phyloP scores from a whole-genome alignment of 2,797 vertebrate species.

The Enteromius thamalakanensis region DNA sequence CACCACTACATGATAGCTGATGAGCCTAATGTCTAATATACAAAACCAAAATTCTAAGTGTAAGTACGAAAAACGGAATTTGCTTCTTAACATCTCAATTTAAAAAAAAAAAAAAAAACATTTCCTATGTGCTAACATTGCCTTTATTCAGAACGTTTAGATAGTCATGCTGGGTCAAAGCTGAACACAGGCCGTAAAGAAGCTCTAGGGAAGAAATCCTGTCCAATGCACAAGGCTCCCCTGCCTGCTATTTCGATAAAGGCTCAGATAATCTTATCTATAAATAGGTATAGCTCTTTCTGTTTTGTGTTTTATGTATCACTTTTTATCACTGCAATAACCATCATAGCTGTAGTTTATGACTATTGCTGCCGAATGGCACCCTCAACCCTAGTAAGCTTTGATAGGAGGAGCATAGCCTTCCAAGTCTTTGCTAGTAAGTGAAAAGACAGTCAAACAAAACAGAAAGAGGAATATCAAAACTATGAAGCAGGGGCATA shows the following conservation, averaged over 20 bases:
- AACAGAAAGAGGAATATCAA: neutral
- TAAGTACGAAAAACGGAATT: neutral
- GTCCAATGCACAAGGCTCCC: constrained; percentile 64
- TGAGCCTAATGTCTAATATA: neutral
- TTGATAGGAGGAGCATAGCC: constrained; percentile 65
- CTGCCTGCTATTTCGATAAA: constrained; percentile 70
- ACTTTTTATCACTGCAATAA: constrained; percentile 80
- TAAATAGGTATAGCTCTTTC: constrained; percentile 77
- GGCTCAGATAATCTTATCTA: constrained; percentile 77
- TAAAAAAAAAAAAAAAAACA: neutral
- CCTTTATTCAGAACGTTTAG: constrained; percentile 8
- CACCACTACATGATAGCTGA: constrained; percentile 32
- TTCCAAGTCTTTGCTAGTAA: constrained; percentile 67
- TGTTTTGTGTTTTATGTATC: constrained; percentile 80
- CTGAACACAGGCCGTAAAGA: constrained; percentile 70
- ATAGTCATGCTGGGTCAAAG: constrained; percentile 29
- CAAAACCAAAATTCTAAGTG: neutral
- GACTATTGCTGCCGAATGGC: constrained; percentile 69
- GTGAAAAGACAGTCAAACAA: constrained; percentile 42
- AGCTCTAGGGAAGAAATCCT: constrained; percentile 54
- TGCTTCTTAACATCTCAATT: neutral
- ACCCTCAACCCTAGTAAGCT: constrained; percentile 69
- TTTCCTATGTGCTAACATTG: neutral
- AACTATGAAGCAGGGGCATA: neutral
- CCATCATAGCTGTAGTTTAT: constrained; percentile 75